phyloP scores from a whole-genome alignment of 2,797 vertebrate genomes.

The Carcharodon carcharias region DNA sequence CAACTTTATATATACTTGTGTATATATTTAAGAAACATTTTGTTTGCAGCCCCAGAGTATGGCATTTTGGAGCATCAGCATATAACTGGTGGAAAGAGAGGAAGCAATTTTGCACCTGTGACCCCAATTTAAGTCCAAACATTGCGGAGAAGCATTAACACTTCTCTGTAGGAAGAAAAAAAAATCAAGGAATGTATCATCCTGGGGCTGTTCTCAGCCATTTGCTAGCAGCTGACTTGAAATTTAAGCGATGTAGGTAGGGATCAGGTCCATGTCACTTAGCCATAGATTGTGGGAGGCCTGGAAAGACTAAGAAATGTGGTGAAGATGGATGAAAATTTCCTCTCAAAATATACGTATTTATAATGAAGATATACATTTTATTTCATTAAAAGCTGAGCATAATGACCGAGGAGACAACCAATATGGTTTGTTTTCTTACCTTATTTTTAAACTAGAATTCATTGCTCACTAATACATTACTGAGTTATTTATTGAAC shows the following conservation, averaged over 20 bases:
- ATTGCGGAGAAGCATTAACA: neutral
- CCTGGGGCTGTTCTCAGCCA: neutral
- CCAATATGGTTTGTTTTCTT: neutral
- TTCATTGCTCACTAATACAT: slow-evolving; percentile 32
- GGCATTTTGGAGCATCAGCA: neutral
- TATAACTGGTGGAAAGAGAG: neutral
- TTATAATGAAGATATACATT: neutral
- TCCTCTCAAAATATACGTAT: neutral
- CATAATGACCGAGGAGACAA: neutral
- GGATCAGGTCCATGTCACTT: neutral
- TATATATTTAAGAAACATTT: neutral
- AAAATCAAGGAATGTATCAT: neutral
- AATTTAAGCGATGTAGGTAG: neutral
- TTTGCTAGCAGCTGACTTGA: neutral
- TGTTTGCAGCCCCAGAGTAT: neutral
- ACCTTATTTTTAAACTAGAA: slow-evolving; percentile 10
- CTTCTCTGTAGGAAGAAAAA: neutral
- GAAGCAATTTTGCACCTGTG: neutral
- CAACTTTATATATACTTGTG: neutral
- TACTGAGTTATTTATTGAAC: slow-evolving; percentile 35
- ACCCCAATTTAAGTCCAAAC: slow-evolving; percentile 14
- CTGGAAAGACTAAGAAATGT: neutral
- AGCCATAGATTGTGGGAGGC: neutral
- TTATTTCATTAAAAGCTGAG: neutral
- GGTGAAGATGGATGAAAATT: neutral